Evolutionary conservation across 1,140 invertebrate genomes (phyloP), one percentile per base, ranked within the genome.

Genomic region (Ceratitis capitata): DNA sequence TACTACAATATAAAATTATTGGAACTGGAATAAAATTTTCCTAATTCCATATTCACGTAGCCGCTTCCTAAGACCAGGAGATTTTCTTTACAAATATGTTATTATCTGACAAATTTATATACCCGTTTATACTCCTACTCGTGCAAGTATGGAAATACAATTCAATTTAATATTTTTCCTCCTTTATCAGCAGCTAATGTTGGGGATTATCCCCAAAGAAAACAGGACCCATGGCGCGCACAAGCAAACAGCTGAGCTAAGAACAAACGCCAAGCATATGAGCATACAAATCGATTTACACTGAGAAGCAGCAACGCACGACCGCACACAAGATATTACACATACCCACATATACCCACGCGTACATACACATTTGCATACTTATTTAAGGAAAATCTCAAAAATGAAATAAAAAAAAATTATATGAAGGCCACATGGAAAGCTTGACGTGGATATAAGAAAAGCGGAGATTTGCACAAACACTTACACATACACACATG

Each of bases 161-260:
- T 51, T 53, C 82, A 83, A 51, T 83, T 35, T 26, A 83, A 83
- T 83, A 53, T 83, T 83, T 83, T 47, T 23, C 10, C 69, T 78
- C 19, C 82, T 83, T 83, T 83, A 83, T 83, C 82, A 83, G 35
- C 45, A 53, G 82, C 49, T 83, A 83, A 83, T 83, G 82, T 83
- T 19, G 82, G 47, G 29, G 82, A 83, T 83, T 83, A 83, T 83
- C 82, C 82, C 32, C 53, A 83, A 83, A 83, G 47, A 83, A 83
- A 83, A 83, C 47, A 83, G 35, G 42, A 45, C 82, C 26, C 82
- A 51, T 19, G 42, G 82, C 82, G 82, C 82, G 42, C 47, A n/a
- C 82, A 53, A 83, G 82, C 47, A 32, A 53, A 51, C 42, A 32
- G 23, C 14, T 83, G 29, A 49, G 82, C 47, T 45, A 32, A 83